Evolutionary conservation across 2,113 vertebrate genomes (phyloP), one percentile per base, ranked within the genome.

Genomic region (Mirounga angustirostris): DNA sequence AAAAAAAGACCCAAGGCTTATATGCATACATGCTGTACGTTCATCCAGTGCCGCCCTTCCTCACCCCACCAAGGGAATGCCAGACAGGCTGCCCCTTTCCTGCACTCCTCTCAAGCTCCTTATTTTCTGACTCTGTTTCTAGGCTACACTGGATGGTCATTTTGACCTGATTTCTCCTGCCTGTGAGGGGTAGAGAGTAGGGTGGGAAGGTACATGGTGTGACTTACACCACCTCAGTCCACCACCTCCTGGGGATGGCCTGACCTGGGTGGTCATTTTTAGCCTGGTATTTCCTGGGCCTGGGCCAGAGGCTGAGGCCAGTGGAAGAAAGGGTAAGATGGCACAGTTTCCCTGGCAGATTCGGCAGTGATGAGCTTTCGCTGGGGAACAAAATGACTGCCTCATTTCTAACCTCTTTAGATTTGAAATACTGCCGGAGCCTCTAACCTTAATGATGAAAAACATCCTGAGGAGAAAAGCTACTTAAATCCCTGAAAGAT

Each of bases 231-330:
- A 43, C 61, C 86, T 97, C 63, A 30, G 69, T 96, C 89, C 26
- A 89, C 95, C 69, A 96, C 89, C 86, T 94, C 61, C 92, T 96
- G 95, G 83, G 89, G 91, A 95, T 96, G 92, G 74, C 92, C 97
- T 98, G 97, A 95, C 83, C 91, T 80, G 91, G n/a, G 84, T 90
- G 92, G 87, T 97, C 92, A 97, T 97, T 98, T 98, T 98, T 98
- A 97, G 97, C 97, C 79, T 94, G 98, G 94, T 94, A 97, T 97
- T 97, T 97, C 86, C 94, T 98, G 95, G 93, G 36, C 78, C 65
- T 28, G 40, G 83, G 73, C 96, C 97, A 97, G 26, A 18, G 56
- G n/a, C 86, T 63, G 9, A 89, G 13, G 86, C 95, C 92, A 96
- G 82, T 56, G 36, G 58, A 82, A 87, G 96, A 96, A 91, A 97